Evolutionary conservation across 2,888 invertebrate genomes (phyloP).

Genomic region (Platynereis dumerilii): DNA sequence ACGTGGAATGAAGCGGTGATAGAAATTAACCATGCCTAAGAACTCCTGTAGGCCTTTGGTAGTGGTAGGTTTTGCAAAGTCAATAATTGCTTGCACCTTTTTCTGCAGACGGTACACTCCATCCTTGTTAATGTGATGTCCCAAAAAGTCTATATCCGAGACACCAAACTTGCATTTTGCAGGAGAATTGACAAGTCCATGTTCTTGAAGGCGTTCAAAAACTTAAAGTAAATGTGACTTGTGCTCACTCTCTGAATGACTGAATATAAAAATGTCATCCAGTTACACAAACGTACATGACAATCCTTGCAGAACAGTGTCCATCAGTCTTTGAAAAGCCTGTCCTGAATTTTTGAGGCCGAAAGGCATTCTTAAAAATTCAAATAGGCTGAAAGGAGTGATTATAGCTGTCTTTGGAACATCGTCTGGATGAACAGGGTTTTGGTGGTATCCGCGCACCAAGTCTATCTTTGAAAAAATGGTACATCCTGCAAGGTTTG

Average conservation of each 20-base stretch:
- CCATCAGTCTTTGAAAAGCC: slow-evolving; percentile 27
- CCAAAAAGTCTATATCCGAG: slow-evolving; percentile 33
- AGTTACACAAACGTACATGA: slow-evolving; percentile 10
- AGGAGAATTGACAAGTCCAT: slow-evolving; percentile 26
- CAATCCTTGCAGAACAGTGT: slow-evolving; percentile 14
- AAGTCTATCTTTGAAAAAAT: too few species aligned
- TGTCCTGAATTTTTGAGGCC: slow-evolving; percentile 24
- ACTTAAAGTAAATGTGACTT: slow-evolving; percentile 23
- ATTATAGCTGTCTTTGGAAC: slow-evolving; percentile 16
- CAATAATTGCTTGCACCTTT: slow-evolving; percentile 5
- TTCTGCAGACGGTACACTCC: slow-evolving; percentile 16
- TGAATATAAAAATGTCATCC: neutral
- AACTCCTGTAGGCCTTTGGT: too few species aligned
- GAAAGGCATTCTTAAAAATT: slow-evolving; percentile 25
- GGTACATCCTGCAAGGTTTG: too few species aligned
- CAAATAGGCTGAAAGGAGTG: neutral
- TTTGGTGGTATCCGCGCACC: too few species aligned
- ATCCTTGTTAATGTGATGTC: slow-evolving; percentile 24
- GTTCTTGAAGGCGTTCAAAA: slow-evolving; percentile 27
- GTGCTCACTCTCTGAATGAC: neutral
- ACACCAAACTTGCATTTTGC: slow-evolving; percentile 34
- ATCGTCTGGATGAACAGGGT: slow-evolving; percentile 6
- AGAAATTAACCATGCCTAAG: too few species aligned
- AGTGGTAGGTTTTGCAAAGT: neutral
- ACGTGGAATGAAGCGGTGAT: too few species aligned